These are phyloP conservation scores for Montipora capitata DNA, from an alignment of 92 coral and sea anemone species.

Conservation along the genomic window DNA sequence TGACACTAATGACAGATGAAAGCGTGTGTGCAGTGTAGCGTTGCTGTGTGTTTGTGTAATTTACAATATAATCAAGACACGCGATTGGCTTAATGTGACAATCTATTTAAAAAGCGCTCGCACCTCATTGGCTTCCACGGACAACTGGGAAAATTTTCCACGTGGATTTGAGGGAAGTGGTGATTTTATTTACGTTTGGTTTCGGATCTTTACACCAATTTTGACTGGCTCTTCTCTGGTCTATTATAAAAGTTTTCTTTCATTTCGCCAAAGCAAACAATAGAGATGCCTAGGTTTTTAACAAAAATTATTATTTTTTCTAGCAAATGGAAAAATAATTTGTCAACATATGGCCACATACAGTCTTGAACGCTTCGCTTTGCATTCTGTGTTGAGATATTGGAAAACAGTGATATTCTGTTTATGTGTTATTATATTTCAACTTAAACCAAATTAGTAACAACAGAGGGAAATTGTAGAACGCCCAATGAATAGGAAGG, in stretches of 20 bases:
- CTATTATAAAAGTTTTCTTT: conserved; percentile 35
- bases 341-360: neutral
- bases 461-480: conserved; percentile 33
- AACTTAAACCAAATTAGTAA: conserved; percentile 50
- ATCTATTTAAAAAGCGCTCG: conserved; percentile 92
- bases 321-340: conserved; percentile 12
- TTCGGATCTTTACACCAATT: conserved; percentile 70
- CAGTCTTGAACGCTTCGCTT: neutral
- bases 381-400: conserved; percentile 30
- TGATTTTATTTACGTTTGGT: conserved; percentile 87
- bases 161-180: conserved; percentile 92
- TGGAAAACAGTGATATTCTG: conserved; percentile 58
- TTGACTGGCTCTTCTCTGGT: conserved; percentile 61
- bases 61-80: conserved; percentile 87
- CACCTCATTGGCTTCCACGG: conserved; percentile 93
- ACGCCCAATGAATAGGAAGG: neutral
- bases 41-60: conserved; percentile 98
- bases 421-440: conserved; percentile 44
- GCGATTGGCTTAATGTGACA: conserved; percentile 96
- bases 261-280: conserved; percentile 55
- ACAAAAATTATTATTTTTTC: conserved; percentile 34
- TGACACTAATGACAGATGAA: conserved; percentile 99
- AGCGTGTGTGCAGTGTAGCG: conserved; percentile 98
- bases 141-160: conserved; percentile 98
- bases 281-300: conserved; percentile 8